Evolutionary conservation across 2,888 invertebrate species (phyloP).

Genomic region (Epinotia brunnichana): DNA sequence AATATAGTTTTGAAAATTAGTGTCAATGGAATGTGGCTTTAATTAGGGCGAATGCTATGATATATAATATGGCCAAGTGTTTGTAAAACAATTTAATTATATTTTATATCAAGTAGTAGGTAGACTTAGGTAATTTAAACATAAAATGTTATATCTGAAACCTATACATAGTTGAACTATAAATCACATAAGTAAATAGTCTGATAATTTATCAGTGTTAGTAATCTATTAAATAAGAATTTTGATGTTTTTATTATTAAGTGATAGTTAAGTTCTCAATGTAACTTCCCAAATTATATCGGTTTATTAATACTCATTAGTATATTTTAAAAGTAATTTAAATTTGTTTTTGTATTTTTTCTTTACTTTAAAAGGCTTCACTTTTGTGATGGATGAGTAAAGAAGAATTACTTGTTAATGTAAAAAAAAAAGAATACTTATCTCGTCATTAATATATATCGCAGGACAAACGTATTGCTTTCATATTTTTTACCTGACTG

Average conservation of each 20-base stretch:
- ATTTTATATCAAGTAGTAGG: neutral
- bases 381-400: neutral
- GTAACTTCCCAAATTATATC: neutral
- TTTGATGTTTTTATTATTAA: neutral
- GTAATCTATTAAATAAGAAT: neutral
- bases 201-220: neutral
- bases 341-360: neutral
- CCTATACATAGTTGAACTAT: neutral
- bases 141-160: constrained; percentile 11
- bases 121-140: constrained; percentile 8
- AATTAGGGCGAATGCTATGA: constrained; percentile 44
- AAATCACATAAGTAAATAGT: neutral
- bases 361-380: no score
- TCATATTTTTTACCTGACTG: no score
- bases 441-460: neutral
- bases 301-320: constrained; percentile 17
- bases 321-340: neutral
- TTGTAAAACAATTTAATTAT: constrained; percentile 21
- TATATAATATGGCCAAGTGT: constrained; percentile 2
- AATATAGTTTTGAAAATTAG: constrained; percentile 46
- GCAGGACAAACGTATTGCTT: neutral
- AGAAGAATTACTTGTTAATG: neutral
- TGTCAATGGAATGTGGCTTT: constrained; percentile 60
- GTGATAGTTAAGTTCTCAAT: neutral
- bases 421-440: neutral